Evolutionary conservation across 2,888 invertebrate species (phyloP), one percentile per base, ranked within the genome.

Genomic region (Tuberolachnus salignus): DNA sequence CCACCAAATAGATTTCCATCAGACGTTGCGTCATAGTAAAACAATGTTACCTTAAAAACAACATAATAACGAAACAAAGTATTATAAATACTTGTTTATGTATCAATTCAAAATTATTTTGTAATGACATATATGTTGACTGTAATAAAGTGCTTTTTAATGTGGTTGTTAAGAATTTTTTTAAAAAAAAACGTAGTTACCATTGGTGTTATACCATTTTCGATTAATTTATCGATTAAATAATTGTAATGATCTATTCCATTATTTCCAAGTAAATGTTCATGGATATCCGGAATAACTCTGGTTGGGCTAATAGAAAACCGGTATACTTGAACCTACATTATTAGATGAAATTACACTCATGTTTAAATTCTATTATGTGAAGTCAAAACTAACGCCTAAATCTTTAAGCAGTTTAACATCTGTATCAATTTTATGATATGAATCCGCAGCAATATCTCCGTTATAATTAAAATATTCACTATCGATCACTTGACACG

Each of bases 211-310:
- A 67, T 67, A 14, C 26, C 49, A 6, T 51, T 67, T 26, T 67
- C 66, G 0, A 67, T 16, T 26, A 67, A 26, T 26, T 51, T 49
- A 26, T 67, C 51, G 8, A 51, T 67, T 26, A 67, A n/a, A 10
- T 23, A n/a, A 26, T 51, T 49, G 26, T 67, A 67, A 26, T 51
- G 51, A 14, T n/a, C n/a, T 16, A 51, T 19, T 67, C 67, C 67
- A 1, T 13, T 16, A 1, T 23, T 9, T 23, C 64, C 46, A 3
- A 23, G 23, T 23, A 46, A 23, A 46, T 66, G 64, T 4, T 46
- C 64, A 14, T 64, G 23, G 1, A 9, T 3, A 6, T n/a, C n/a
- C 6, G 67, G 26, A 26, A 67, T 49, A 26, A 67, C 26, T 51
- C 67, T 26, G 1, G n/a, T 26, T 1, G 6, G 51, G n/a, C 6